A percentile compares a stretch with the other conserved stretches of the same genome.
Conservation (phyloP, 2,797 vertebrate species). For the Propithecus deckenii region DNA sequence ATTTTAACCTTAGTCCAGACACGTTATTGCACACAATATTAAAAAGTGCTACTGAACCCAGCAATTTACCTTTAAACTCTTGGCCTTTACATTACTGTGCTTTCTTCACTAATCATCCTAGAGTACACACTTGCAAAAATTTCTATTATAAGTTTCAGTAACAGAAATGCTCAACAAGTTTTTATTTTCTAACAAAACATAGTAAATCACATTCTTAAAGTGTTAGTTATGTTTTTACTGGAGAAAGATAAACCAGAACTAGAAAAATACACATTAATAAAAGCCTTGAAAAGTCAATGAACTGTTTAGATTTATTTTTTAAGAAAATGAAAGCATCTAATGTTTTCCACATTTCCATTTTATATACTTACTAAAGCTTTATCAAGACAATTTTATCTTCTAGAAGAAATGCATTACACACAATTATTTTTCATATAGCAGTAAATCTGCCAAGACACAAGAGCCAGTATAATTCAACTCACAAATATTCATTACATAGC, state of each 20-base stretch:
- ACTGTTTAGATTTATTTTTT: not conserved
- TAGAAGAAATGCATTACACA: not conserved
- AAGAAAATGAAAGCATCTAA: conserved; percentile 16
- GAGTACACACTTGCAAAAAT: not conserved
- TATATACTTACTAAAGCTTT: not conserved
- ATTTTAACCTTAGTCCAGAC: not conserved
- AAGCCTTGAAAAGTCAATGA: not conserved
- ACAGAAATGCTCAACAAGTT: not conserved
- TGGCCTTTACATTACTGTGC: not conserved
- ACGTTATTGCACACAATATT: not conserved
- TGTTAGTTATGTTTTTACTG: not conserved
- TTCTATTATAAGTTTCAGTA: not conserved
- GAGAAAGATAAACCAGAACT: not conserved
- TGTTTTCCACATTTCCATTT: conserved; percentile 29
- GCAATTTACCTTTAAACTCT: not conserved
- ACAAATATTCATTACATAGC: not conserved
- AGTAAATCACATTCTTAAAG: conserved; percentile 6
- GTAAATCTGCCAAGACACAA: not conserved
- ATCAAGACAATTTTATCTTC: conserved; percentile 43
- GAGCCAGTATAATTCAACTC: conserved; percentile 24
- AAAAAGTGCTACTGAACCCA: not conserved
- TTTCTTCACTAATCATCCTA: not conserved
- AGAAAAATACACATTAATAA: conserved; percentile 14
- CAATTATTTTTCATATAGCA: not conserved
- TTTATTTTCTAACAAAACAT: not conserved